Conservation (phyloP, 2,888 invertebrate species). For the Esperia sulphurella region DNA sequence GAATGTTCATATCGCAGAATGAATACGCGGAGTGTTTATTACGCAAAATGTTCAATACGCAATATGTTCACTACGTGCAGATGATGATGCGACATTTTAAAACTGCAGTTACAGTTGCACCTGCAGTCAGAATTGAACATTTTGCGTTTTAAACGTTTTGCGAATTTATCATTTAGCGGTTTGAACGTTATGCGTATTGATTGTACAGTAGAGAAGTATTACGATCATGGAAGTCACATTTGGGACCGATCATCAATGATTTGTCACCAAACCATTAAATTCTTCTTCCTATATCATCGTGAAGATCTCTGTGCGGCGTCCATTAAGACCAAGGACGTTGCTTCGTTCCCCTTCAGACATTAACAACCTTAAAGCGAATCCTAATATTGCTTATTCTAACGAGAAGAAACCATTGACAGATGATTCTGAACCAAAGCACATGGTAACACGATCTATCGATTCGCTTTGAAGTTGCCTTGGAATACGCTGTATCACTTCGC, state of each 20-base stretch:
- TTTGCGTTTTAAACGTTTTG: no score
- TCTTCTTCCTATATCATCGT: conserved; percentile 19
- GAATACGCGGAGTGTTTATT: no score
- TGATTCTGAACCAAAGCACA: no score
- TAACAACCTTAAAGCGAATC: background rate
- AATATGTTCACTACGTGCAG: no score
- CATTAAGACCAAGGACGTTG: conserved; percentile 16
- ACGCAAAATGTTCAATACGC: no score
- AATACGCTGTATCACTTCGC: conserved; percentile 12
- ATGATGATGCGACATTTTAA: no score
- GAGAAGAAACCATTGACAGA: no score
- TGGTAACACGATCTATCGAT: background rate
- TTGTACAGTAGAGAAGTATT: no score
- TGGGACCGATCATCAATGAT: conserved; percentile 15
- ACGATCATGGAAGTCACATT: conserved; percentile 16
- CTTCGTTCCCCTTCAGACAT: conserved; percentile 26
- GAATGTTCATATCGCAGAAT: no score
- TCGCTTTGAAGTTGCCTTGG: background rate
- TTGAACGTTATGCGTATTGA: background rate
- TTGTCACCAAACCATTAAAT: conserved; percentile 17
- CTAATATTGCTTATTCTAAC: conserved; percentile 1
- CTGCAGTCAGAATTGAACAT: no score
- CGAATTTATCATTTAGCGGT: background rate
- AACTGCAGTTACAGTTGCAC: no score
- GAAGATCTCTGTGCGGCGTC: conserved; percentile 22